A percentile compares a stretch with the other conserved stretches of the same genome.
These are phyloP conservation scores for Anticlea derivata DNA, from an alignment of 2,888 invertebrate species.

Conservation along the genomic window DNA sequence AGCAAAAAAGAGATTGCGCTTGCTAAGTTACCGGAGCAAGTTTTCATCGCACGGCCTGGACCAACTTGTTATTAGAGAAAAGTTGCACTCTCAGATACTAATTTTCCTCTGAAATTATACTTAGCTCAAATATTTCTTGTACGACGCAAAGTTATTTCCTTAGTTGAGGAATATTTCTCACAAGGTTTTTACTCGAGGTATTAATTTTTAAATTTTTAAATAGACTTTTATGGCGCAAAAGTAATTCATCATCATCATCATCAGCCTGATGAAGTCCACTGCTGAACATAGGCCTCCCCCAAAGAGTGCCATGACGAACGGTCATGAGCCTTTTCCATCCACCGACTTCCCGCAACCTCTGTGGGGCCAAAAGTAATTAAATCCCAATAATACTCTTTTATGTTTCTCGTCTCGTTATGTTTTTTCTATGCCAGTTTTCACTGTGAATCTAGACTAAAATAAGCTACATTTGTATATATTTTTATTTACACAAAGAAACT, in stretches of 20 bases:
- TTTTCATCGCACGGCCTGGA: conserved; percentile 16
- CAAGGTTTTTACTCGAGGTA: neutral
- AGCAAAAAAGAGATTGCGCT: conserved; percentile 43
- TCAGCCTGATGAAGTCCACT: too few species aligned
- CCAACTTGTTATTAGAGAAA: conserved; percentile 48
- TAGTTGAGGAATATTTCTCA: neutral
- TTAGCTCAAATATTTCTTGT: conserved; percentile 25
- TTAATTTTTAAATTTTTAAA: neutral
- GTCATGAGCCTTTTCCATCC: too few species aligned
- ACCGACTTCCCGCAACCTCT: too few species aligned
- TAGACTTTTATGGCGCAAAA: too few species aligned
- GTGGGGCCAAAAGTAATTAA: too few species aligned
- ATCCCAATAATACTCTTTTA: too few species aligned
- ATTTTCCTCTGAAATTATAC: conserved; percentile 32
- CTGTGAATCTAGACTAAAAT: neutral
- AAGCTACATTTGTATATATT: neutral
- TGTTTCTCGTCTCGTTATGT: too few species aligned
- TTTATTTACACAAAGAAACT: too few species aligned
- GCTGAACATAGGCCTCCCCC: too few species aligned
- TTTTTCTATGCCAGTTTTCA: neutral
- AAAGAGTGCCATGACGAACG: too few species aligned
- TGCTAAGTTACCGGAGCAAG: conserved; percentile 30
- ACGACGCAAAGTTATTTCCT: neutral
- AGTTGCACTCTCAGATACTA: conserved; percentile 37
- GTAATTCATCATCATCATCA: too few species aligned